Evolutionary conservation across 1,140 invertebrate genomes (phyloP).

Genomic region (Heliconius hermathena): DNA sequence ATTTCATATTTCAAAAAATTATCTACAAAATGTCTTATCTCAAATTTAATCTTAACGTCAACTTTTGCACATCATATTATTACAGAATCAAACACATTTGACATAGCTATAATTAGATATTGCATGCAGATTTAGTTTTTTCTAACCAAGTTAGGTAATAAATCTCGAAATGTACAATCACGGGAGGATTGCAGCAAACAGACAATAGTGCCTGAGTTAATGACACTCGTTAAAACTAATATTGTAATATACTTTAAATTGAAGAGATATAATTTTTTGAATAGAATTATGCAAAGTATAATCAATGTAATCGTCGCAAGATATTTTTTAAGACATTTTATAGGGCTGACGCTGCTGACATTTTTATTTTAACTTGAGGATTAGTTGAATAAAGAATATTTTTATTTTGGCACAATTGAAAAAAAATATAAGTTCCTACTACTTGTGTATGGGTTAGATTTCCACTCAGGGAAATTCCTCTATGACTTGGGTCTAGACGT

Average conservation of each 20-base stretch:
- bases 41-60: background rate
- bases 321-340: background rate
- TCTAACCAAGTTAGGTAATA: background rate
- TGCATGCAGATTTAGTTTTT: slow-evolving; percentile 6
- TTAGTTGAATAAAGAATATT: too few species aligned
- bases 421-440: too few species aligned
- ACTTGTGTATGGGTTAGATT: too few species aligned
- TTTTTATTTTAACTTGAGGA: too few species aligned
- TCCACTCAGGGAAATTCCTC: too few species aligned
- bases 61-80: background rate
- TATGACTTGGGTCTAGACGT: too few species aligned
- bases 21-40: background rate
- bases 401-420: too few species aligned
- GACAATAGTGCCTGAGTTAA: slow-evolving; percentile 7
- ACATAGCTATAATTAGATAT: slow-evolving; percentile 1
- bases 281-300: background rate
- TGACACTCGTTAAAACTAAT: background rate
- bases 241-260: background rate
- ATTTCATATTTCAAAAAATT: too few species aligned
- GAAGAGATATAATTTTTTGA: background rate
- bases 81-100: background rate
- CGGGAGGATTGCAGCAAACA: background rate
- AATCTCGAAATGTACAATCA: slow-evolving; percentile 4
- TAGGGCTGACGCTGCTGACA: too few species aligned
- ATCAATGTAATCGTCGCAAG: background rate